Evolutionary conservation across 2,113 vertebrate species (phyloP), one percentile per base, ranked within the genome.

Genomic region (Eretmochelys imbricata): DNA sequence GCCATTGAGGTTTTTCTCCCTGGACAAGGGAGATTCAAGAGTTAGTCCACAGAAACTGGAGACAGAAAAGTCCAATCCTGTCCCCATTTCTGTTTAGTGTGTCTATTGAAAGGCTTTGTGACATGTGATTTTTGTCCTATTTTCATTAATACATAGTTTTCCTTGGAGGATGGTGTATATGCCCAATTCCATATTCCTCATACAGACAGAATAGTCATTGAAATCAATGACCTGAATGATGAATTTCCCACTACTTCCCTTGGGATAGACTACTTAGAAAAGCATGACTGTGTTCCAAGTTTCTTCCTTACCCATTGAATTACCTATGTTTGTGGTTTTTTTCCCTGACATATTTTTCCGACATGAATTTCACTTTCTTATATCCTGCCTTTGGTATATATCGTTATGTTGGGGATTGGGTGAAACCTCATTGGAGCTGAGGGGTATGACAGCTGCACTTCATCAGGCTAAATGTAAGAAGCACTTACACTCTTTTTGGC

Each of bases 191-290:
- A 62, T 72, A 38, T n/a, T 80, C 14, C 85, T 82, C 16, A 82
- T 75, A 50, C 4, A 89, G 84, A 49, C 17, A 89, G 88, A 95
- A 65, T 4, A 72, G 14, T 12, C 12, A 38, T 53, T 50, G 54
- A 81, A 97, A 94, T 94, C 24, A 80, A 48, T 87, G 19, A 88
- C 12, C 38, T 75, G 54, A 69, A 24, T 82, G 88, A 86, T 93
- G 75, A 42, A 16, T 81, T 86, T 82, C 84, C 57, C 69, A 90
- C 17, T 7, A 3, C 62, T 86, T 95, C 89, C 84, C 10, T 91
- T 69, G 49, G 10, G 38, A 87, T 84, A 8, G 3, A 17, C 62
- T 84, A 13, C 65, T 88, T 88, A 90, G 90, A 80, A 38, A 12
- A 76, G 24, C 69, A 13, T 20, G 90, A 69, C 46, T 42, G 46